A percentile compares a stretch with the other conserved stretches of the same genome.
phyloP scores from a whole-genome alignment of 2,797 vertebrate species.

The Tragelaphus eurycerus region DNA sequence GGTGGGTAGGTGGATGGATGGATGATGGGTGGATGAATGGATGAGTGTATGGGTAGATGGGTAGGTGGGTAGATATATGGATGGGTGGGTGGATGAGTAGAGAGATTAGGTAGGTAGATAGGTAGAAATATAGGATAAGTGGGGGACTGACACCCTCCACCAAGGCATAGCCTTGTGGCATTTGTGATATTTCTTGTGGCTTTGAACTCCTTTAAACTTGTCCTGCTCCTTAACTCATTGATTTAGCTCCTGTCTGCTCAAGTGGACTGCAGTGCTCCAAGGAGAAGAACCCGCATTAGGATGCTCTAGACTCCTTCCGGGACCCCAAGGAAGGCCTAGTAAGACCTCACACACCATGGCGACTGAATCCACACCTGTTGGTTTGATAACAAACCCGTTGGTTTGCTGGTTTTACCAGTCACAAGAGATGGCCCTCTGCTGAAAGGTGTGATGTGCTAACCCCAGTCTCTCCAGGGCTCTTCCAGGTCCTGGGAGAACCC shows the following conservation, averaged over 20 bases:
- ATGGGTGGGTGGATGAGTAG: neutral
- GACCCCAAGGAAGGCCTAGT: neutral
- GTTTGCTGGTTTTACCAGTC: neutral
- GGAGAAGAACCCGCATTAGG: neutral
- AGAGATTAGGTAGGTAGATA: neutral
- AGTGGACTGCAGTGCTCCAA: neutral
- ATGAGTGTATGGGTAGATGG: neutral
- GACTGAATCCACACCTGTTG: neutral
- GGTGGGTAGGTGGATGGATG: too few relatives aligned
- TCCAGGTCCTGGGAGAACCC: neutral
- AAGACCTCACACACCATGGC: neutral
- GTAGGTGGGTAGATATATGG: neutral
- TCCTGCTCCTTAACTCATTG: neutral
- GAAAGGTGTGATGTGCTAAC: neutral
- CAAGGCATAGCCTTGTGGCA: neutral
- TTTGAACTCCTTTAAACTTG: neutral
- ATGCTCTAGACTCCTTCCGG: neutral
- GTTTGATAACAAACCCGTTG: neutral
- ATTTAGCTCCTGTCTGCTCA: neutral
- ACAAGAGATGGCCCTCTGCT: neutral
- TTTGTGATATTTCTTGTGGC: neutral
- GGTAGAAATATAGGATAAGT: neutral
- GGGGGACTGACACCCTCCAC: neutral
- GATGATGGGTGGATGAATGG: too few relatives aligned
- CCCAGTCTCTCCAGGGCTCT: neutral